phyloP scores from a whole-genome alignment of 2,797 vertebrate species.

The Cossypha heuglini region DNA sequence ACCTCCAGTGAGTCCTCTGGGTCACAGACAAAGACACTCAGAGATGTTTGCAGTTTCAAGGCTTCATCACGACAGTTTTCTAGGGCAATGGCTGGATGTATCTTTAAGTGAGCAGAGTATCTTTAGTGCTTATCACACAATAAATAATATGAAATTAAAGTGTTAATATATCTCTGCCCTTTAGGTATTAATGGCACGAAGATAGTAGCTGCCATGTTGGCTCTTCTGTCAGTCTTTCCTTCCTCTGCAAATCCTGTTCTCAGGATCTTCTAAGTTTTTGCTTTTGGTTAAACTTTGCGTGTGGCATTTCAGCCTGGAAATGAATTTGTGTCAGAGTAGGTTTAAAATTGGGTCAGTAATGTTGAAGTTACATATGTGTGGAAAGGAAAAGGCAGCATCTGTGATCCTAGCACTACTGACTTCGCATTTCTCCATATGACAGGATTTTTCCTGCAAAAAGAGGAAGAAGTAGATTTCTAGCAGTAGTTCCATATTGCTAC shows the following conservation, averaged over 20 bases:
- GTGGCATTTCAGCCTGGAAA: constrained; percentile 9
- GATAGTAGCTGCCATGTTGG: background rate
- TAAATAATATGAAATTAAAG: background rate
- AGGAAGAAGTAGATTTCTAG: background rate
- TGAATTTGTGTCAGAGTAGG: constrained; percentile 16
- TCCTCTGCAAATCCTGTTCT: background rate
- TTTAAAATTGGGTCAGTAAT: constrained; percentile 40
- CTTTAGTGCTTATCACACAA: background rate
- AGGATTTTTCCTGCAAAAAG: background rate
- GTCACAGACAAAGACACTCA: background rate
- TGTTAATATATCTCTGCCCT: background rate
- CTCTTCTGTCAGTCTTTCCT: background rate
- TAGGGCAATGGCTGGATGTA: background rate
- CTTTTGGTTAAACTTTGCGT: background rate
- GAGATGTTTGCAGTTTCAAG: background rate
- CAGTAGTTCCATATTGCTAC: background rate
- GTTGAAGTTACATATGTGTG: background rate
- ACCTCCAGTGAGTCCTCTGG: background rate
- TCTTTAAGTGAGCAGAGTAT: background rate
- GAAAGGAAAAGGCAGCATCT: background rate
- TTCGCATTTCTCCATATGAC: background rate
- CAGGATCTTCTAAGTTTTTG: background rate
- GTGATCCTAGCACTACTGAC: background rate
- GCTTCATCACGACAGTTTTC: background rate
- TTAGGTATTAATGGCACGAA: background rate